Base-by-base conservation (phyloP, 2,797 vertebrate species). In the Euthynnus affinis region DNA sequence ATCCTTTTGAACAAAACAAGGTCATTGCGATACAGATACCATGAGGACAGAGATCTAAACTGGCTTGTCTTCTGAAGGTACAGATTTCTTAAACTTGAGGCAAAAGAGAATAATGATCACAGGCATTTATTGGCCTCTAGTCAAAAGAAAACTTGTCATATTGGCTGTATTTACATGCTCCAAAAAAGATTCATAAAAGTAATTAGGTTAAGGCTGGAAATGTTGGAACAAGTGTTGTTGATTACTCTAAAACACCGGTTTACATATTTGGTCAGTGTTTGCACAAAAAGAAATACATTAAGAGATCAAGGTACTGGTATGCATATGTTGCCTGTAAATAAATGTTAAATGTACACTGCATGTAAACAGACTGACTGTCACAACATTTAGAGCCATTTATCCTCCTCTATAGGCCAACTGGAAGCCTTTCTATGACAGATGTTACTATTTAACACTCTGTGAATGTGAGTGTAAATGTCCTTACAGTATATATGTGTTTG, bases 91-190 rank as follows among this genome's bases (percentile, higher is more conserved):
- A 42, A 66, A 74, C 48, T 8, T 5, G 23, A 66, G 63, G 34
- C 29, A 48, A 44, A 59, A 44, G 32, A 80, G 32, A 80, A 56
- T 48, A 27, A 79, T 23, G 46, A 79, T 69, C 58, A 71, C 23
- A 78, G 42, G 12, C 5, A 34, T 80, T 46, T 44, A 62, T 25
- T 76, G 66, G 81, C 69, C 29, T 14, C 25, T n/a, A 1, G 9
- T 81, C 59, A 78, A 66, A 78, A 48, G 61, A 67, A 42, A 60
- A 60, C 23, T 66, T 72, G 74, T 59, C 62, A 62, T 46, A 62
- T 57, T 32, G 46, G 42, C 52, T 40, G 10, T 7, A 67, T 61
- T 53, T 12, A 34, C 44, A 56, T 49, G 44, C 27, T 46, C 27
- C 13, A 18, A 63, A 60, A 71, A 62, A 69, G 12, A 69, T 81